Evolutionary conservation across 2,888 invertebrate genomes (phyloP), one percentile per base, ranked within the genome.

Genomic region (Heliothis peltigera): DNA sequence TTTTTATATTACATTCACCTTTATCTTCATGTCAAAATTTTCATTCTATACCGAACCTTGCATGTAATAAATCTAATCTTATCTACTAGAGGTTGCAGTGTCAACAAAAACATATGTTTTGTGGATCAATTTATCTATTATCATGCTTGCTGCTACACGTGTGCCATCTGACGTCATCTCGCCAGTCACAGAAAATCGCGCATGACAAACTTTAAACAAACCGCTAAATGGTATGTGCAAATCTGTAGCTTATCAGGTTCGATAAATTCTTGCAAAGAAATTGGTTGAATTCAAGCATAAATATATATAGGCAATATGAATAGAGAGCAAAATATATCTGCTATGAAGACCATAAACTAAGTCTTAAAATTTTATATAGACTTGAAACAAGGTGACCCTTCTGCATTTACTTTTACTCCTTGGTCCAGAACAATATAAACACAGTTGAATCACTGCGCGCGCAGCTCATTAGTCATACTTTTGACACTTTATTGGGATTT

Each of bases 121-220:
- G 52, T n/a, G 44, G 32, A 52, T 22, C 4, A 52, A 52, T 54
- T 53, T 56, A 56, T 53, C 35, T 35, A 10, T 15, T 49, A 53
- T 44, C 44, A 19, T 42, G 54, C 19, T 44, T 21, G 44, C 19
- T 17, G 21, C 1, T 3, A 63, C 58, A 47, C 44, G 57, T 67
- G 48, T 67, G 39, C 2, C 2, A 4, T 17, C 10, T 69, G 59
- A 74, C 74, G 60, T 73, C 74, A 74, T 6, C 43, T 3, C 21
- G 25, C 39, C 48, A 46, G 19, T 54, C 72, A 60, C 58, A 22
- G 35, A 57, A 46, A 22, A 17, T 55, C 28, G 53, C 32, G 47
- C 64, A 44, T 58, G 60, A 61, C 49, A 61, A 35, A 47, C 32
- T 21, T n/a, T 61, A 47, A 64, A 73, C 44, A 61, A 55, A 42